These are phyloP conservation scores for Phocoena phocoena DNA, from an alignment of 2,113 vertebrate genomes.

Conservation along the genomic window DNA sequence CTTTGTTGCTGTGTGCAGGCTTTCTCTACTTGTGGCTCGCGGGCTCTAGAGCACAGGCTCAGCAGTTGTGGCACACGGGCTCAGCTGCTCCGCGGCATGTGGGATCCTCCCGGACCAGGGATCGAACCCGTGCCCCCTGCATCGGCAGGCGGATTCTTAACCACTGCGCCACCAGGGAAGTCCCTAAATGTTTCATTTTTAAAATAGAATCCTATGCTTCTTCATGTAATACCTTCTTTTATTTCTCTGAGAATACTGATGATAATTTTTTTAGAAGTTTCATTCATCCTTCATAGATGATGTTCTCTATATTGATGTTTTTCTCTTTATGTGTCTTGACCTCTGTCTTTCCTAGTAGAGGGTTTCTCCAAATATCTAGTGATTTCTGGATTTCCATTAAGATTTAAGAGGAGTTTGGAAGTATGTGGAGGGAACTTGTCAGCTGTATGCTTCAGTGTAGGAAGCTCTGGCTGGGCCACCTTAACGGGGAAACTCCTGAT, in stretches of 20 bases:
- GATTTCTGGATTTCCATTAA: not conserved
- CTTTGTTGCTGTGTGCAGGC: no score
- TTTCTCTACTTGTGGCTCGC: no score
- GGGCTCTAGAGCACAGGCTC: no score
- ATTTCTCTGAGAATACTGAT: not conserved
- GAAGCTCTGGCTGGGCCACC: not conserved
- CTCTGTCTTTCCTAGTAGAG: not conserved
- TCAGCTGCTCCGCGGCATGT: no score
- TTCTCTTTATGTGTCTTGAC: not conserved
- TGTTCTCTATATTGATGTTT: not conserved
- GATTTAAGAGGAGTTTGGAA: not conserved
- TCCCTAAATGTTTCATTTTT: not conserved
- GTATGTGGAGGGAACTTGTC: not conserved
- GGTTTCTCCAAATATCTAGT: not conserved
- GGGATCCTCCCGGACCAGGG: no score
- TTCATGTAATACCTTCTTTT: not conserved
- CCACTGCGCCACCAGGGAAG: no score
- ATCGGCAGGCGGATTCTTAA: no score
- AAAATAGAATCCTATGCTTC: not conserved
- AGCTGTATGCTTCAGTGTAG: not conserved
- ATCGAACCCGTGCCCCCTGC: no score
- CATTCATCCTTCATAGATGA: not conserved
- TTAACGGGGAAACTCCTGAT: not conserved
- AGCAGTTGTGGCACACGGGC: no score
- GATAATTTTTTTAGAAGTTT: not conserved